Conservation (phyloP, 1,140 invertebrate genomes). For the Vanessa tameamea region DNA sequence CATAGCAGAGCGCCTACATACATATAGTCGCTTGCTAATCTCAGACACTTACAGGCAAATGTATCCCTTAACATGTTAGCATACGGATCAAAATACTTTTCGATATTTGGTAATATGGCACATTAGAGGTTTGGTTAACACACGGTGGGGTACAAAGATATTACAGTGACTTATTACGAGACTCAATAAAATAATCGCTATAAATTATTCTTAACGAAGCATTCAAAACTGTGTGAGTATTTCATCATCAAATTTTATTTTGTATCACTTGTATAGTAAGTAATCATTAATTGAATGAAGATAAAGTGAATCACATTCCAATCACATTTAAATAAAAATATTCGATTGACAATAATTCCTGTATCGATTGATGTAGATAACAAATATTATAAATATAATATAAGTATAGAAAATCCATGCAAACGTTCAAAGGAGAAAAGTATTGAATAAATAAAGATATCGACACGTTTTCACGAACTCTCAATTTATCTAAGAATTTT, state of each 20-base stretch:
- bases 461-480: slow-evolving; percentile 68
- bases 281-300: no score
- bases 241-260: no score
- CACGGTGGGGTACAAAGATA: slow-evolving; percentile 10
- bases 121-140: slow-evolving; percentile 10
- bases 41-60: slow-evolving; percentile 1
- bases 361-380: background rate
- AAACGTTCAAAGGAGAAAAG: slow-evolving; percentile 40
- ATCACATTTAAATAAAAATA: no score
- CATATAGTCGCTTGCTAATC: slow-evolving; percentile 27
- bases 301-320: no score
- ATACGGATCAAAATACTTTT: slow-evolving; percentile 3
- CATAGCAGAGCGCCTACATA: slow-evolving; percentile 25
- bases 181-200: background rate
- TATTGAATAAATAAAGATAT: slow-evolving; percentile 75
- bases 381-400: background rate
- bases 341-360: no score
- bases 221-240: background rate
- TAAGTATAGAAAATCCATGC: slow-evolving; percentile 19
- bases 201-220: background rate
- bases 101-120: slow-evolving; percentile 11
- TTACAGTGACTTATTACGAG: slow-evolving; percentile 3
- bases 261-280: no score
- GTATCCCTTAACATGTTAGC: background rate
- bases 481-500: slow-evolving; percentile 73